These are phyloP conservation scores for Oxyteleia sp. DNA, from an alignment of 2,888 invertebrate species.

Conservation along the genomic window DNA sequence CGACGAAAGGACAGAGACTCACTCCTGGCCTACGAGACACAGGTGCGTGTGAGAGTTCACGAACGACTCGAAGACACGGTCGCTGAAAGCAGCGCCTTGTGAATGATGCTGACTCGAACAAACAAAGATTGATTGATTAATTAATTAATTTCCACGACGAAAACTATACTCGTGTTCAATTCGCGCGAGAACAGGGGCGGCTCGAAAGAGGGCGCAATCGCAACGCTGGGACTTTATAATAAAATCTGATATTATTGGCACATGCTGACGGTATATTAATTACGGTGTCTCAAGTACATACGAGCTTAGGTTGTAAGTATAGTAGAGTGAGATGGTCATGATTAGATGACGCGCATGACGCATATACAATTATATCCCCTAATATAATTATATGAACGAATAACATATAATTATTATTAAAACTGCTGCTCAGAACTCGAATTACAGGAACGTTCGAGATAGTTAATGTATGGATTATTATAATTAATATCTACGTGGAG, in stretches of 20 bases:
- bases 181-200: slow-evolving; percentile 64
- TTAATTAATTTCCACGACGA: slow-evolving; percentile 37
- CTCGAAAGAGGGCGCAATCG: slow-evolving; percentile 57
- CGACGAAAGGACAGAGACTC: slow-evolving; percentile 23
- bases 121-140: neutral
- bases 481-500: slow-evolving; percentile 47
- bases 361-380: slow-evolving; percentile 64
- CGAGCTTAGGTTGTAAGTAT: slow-evolving; percentile 71
- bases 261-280: slow-evolving; percentile 60
- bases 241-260: slow-evolving; percentile 56
- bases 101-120: slow-evolving; percentile 25
- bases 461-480: slow-evolving; percentile 69
- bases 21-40: slow-evolving; percentile 54
- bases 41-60: slow-evolving; percentile 23
- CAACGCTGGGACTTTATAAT: slow-evolving; percentile 56
- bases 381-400: slow-evolving; percentile 70
- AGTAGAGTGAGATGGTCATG: slow-evolving; percentile 62
- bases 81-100: slow-evolving; percentile 39
- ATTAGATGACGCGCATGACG: slow-evolving; percentile 51
- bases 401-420: slow-evolving; percentile 70
- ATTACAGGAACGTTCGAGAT: slow-evolving; percentile 66
- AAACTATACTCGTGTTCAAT: slow-evolving; percentile 60
- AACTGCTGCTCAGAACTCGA: slow-evolving; percentile 75
- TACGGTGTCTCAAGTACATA: slow-evolving; percentile 67
- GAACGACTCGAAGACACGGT: slow-evolving; percentile 29